These are phyloP conservation scores for Solenodon paradoxus DNA, from an alignment of 2,113 vertebrate species.

Conservation along the genomic window DNA sequence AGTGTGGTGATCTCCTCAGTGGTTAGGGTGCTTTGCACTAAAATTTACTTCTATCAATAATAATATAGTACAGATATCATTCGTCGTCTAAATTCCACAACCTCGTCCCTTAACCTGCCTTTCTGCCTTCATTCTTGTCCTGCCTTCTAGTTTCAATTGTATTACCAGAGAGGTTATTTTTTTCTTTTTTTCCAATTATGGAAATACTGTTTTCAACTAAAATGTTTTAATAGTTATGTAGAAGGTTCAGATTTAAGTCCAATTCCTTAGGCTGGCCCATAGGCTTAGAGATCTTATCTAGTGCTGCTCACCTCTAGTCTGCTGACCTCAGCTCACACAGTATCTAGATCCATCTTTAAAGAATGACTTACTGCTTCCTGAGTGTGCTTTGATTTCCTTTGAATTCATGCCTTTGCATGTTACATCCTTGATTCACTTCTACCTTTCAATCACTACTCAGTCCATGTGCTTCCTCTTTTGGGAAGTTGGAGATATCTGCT, in stretches of 20 bases:
- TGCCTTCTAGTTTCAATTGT: not conserved
- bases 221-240: not conserved
- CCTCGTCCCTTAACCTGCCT: not conserved
- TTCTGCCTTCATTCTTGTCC: not conserved
- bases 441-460: not conserved
- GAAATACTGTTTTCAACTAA: not conserved
- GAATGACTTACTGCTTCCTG: not conserved
- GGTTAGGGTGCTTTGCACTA: not conserved
- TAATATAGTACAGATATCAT: not conserved
- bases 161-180: constrained; percentile 12
- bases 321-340: not conserved
- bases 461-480: not conserved
- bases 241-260: not conserved
- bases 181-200: not conserved
- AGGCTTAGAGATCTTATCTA: not conserved
- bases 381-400: not conserved
- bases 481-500: not conserved
- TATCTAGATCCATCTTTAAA: not conserved
- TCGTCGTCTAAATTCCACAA: not conserved
- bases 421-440: not conserved
- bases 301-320: not conserved
- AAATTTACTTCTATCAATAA: not conserved
- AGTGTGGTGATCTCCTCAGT: not conserved
- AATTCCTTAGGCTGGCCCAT: not conserved
- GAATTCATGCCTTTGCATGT: not conserved